These are phyloP conservation scores for Cephonodes hylas DNA, from an alignment of 2,888 invertebrate genomes.

Conservation along the genomic window DNA sequence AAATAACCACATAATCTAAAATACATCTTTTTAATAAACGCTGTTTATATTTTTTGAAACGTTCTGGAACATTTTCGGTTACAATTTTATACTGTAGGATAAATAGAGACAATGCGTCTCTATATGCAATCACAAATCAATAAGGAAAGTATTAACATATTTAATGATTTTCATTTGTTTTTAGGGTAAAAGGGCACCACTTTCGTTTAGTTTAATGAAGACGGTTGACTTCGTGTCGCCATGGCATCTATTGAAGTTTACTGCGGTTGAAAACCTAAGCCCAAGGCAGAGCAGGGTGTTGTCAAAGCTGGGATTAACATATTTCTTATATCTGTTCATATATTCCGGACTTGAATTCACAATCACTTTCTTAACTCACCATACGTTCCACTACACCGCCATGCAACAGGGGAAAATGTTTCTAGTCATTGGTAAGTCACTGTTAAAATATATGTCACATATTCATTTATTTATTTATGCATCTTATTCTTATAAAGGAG, in stretches of 20 bases:
- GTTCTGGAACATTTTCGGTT: too few species aligned
- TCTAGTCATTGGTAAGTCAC: constrained; percentile 88
- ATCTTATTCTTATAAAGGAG: too few species aligned
- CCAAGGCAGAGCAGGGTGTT: constrained; percentile 83
- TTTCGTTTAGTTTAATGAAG: constrained; percentile 84
- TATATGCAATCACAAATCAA: too few species aligned
- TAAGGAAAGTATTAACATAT: too few species aligned
- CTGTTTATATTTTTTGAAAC: too few species aligned
- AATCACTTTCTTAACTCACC: constrained; percentile 96
- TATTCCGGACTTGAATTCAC: constrained; percentile 99
- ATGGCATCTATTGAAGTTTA: constrained; percentile 78
- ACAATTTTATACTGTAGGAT: too few species aligned
- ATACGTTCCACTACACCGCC: constrained; percentile 93
- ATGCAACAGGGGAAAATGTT: constrained; percentile 99
- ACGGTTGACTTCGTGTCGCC: constrained; percentile 78
- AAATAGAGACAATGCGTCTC: too few species aligned
- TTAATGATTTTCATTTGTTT: constrained; percentile 40
- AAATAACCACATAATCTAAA: too few species aligned
- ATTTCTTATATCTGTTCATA: constrained; percentile 95
- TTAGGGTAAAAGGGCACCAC: constrained; percentile 85
- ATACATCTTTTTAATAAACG: too few species aligned
- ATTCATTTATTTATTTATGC: too few species aligned
- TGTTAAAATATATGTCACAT: too few species aligned
- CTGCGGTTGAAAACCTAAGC: constrained; percentile 85
- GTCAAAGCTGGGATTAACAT: constrained; percentile 86